Base-by-base conservation (phyloP, 2,888 invertebrate species). In the Ommatoiulus sabulosus region DNA sequence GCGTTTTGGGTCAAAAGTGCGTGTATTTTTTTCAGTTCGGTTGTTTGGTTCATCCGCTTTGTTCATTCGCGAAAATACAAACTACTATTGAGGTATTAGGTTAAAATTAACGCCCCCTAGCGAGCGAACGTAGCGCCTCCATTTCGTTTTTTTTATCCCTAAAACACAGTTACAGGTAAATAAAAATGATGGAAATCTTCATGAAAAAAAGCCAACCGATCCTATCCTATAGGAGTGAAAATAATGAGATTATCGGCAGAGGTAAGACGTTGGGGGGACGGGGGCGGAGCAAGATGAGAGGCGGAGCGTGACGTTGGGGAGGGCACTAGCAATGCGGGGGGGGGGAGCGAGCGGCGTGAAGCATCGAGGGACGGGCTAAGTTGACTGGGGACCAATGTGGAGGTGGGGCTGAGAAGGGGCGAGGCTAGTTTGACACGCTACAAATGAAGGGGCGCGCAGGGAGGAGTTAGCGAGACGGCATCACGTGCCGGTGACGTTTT, bases 101-200 rank as follows among this genome's bases (percentile, higher is more conserved):
- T 72, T 24, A 72, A 72, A 24, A 8, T 72, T 20, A 72, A 72
- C 72, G 72, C 72, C 72, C 72, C 72, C 72, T 72, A 72, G 72
- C 63, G 17, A 63, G 63, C 24, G 72, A 24, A 20, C 52, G 17
- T 20, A 3, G 63, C 6, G 63, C 24, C 20, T 20, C 63, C 8
- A 20, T 72, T 20, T 72, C 20, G 5, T 72, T 20, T 72, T 24
- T 20, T 24, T 20, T 35, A 35, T 35, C 72, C 72, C 72, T 72
- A 72, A 35, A 72, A 72, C 72, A 72, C 72, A 20, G 20, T 72
- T 72, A 72, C 72, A 20, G 72, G 72, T 24, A 24, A 72, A 72
- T 20, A 72, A 72, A 72, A 72, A 72, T 72, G 24, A 72, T 72
- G 72, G 10, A 72, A 72, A 72, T 20, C 72, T 72, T 72, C 72